Evolutionary conservation across 2,797 vertebrate genomes (phyloP).

Genomic region (Microhierax caerulescens): DNA sequence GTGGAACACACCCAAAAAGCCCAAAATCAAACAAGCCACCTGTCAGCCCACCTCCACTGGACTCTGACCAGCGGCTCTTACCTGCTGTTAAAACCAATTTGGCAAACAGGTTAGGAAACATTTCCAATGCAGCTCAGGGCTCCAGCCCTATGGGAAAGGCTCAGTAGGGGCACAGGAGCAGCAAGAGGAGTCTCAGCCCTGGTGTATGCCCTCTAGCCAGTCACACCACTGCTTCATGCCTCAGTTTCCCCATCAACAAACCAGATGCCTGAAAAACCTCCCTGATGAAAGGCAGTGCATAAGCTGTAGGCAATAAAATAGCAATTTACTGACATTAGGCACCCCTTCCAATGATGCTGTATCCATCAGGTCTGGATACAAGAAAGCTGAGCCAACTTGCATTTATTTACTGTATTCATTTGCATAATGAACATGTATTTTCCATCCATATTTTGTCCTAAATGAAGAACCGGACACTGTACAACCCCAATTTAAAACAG

Average conservation of each 20-base stretch:
- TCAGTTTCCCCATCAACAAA: background rate
- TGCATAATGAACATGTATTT: background rate
- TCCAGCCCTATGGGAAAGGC: rapidly evolving
- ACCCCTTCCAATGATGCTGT: background rate
- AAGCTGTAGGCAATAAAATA: background rate
- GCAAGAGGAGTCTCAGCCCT: background rate
- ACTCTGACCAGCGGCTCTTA: background rate
- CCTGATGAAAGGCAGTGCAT: background rate
- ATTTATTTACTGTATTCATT: background rate
- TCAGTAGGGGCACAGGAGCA: background rate
- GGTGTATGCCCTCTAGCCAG: rapidly evolving
- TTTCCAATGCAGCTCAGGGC: background rate
- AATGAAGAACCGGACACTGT: background rate
- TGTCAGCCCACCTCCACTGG: background rate
- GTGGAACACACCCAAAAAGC: background rate
- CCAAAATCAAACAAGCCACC: background rate
- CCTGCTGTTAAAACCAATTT: background rate
- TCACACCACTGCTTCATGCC: background rate
- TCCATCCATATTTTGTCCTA: background rate
- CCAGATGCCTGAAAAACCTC: background rate
- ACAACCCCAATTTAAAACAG: background rate
- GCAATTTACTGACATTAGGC: background rate
- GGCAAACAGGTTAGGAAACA: background rate
- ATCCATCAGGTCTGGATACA: background rate
- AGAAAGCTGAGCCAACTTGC: background rate